These are phyloP conservation scores for Halictus quadricinctus DNA, from an alignment of 2,888 invertebrate genomes.

Conservation along the genomic window DNA sequence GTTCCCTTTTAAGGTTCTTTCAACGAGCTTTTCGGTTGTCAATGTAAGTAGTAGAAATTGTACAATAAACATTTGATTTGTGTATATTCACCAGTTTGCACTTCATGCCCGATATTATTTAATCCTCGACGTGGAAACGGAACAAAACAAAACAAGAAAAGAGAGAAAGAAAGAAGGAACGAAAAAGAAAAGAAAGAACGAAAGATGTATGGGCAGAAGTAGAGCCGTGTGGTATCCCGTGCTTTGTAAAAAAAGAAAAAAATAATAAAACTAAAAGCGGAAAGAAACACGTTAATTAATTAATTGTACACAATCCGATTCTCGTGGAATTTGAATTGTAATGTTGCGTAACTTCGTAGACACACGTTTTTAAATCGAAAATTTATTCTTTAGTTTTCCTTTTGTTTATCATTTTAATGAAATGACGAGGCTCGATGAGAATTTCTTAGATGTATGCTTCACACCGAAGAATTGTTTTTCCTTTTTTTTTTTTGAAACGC, in stretches of 20 bases:
- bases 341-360: background rate
- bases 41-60: conserved; percentile 77
- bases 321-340: conserved; percentile 35
- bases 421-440: background rate
- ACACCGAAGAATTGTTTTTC: conserved; percentile 28
- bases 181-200: conserved; percentile 27
- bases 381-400: background rate
- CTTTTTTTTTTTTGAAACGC: conserved; percentile 4
- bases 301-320: conserved; percentile 42
- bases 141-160: conserved; percentile 22
- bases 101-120: conserved; percentile 71
- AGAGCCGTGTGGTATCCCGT: conserved; percentile 39
- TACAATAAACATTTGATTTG: conserved; percentile 74
- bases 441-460: conserved; percentile 1
- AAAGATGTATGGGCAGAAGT: conserved; percentile 48
- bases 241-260: conserved; percentile 40
- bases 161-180: conserved; percentile 36
- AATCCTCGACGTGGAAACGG: conserved; percentile 63
- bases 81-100: conserved; percentile 73
- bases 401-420: background rate
- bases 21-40: conserved; percentile 74
- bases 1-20: conserved; percentile 69
- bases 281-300: conserved; percentile 6
- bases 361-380: conserved; percentile 19
- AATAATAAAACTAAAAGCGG: background rate